phyloP scores from a whole-genome alignment of 2,888 invertebrate species.

The Clivina fossor region DNA sequence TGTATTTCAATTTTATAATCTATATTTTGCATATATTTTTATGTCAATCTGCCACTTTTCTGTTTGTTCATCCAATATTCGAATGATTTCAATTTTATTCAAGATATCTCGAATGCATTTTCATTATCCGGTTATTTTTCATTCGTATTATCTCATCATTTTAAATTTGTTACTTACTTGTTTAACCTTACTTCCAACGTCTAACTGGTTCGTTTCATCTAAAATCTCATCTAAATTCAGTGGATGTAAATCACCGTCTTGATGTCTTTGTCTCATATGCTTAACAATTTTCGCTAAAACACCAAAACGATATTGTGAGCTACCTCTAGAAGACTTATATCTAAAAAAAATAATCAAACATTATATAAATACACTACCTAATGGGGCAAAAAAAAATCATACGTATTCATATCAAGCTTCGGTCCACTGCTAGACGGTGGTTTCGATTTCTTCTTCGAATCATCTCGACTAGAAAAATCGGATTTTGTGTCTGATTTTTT shows the following conservation, averaged over 20 bases:
- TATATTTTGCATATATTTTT: too few species aligned
- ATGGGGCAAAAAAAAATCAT: conserved; percentile 42
- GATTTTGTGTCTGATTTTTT: conserved; percentile 70
- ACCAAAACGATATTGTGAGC: conserved; percentile 90
- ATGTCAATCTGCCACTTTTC: too few species aligned
- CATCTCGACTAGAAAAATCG: conserved; percentile 64
- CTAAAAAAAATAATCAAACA: conserved; percentile 60
- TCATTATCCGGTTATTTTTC: too few species aligned
- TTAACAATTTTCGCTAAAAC: conserved; percentile 94
- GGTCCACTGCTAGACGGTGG: conserved; percentile 64
- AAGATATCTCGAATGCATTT: too few species aligned
- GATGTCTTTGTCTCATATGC: conserved; percentile 90
- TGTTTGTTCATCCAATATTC: too few species aligned
- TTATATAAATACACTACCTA: not conserved
- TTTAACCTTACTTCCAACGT: conserved; percentile 84
- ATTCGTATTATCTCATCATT: too few species aligned
- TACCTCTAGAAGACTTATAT: conserved; percentile 86
- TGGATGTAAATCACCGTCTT: conserved; percentile 90
- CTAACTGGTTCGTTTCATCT: conserved; percentile 94
- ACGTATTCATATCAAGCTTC: conserved; percentile 74
- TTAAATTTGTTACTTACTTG: conserved; percentile 57
- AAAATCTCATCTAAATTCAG: conserved; percentile 87
- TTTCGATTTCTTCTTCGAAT: conserved; percentile 73
- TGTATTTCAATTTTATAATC: too few species aligned
- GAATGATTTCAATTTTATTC: too few species aligned